Base-by-base conservation (phyloP, 2,888 invertebrate species). In the Limulus polyphemus region DNA sequence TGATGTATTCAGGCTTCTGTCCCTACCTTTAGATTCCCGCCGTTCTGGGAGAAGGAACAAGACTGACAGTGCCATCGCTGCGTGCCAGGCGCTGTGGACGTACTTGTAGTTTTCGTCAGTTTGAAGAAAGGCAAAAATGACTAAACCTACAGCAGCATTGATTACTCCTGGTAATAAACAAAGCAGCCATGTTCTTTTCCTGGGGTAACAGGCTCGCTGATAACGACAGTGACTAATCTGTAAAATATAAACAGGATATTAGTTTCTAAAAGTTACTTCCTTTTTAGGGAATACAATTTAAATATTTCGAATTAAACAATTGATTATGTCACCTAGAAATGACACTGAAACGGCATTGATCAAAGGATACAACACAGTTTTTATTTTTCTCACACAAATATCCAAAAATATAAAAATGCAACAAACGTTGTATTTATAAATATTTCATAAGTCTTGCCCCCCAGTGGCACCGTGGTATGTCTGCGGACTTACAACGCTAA, bases 1-100 rank as follows among this genome's bases (percentile, higher is more conserved):
- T 58, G 63, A 63, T 32, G 65, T 61, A 48, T 56, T 63, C 7
- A 61, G 61, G 47, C 57, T 56, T 49, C 64, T 63, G 48, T 59
- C 62, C 14, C 57, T 57, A 50, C 60, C 61, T 56, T 64, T 60
- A 49, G 52, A 65, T 59, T 14, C 64, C 62, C 49, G 56, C 47
- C 59, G 54, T 54, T 61, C 56, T 14, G 92, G 92, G 71, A 93
- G 77, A 50, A 92, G 78, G 73, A 90, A 85, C 55, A 88, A 81
- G 14, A 90, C 86, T 69, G 87, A 86, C 10, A 86, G 71, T 0
- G 92, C 90, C 77, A 91, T 87, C 52, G 87, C 83, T 75, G 87
- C 83, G 76, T 93, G 92, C 93, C 93, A 93, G 52, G 86, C 74
- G 60, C 91, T 91, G 77, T 93, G 93, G 7, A 90, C 83, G 72